Conservation (phyloP, 2,888 invertebrate genomes). For the Orchestes rusci region DNA sequence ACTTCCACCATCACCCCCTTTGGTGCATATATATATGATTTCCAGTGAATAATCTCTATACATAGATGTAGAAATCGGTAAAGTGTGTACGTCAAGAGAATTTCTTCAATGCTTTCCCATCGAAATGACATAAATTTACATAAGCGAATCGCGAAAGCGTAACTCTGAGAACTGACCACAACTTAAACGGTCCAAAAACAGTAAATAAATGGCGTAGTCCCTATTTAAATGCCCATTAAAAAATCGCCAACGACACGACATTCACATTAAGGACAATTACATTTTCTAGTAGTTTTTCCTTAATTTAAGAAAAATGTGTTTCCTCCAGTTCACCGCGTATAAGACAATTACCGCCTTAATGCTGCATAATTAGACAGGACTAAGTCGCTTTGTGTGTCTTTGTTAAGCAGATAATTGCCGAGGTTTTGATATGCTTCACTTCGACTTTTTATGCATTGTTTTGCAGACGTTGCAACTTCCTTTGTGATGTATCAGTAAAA, state of each 20-base stretch:
- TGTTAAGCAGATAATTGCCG: constrained; percentile 21
- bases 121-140: too few species aligned
- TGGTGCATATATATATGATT: too few species aligned
- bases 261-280: constrained; percentile 39
- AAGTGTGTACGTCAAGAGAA: too few species aligned
- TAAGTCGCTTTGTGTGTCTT: constrained; percentile 23
- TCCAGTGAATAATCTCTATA: too few species aligned
- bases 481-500: too few species aligned
- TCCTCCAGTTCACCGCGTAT: constrained; percentile 29
- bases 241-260: constrained; percentile 31
- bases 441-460: too few species aligned
- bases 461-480: too few species aligned
- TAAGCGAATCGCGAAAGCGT: constrained; percentile 1
- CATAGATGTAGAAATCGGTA: too few species aligned
- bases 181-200: constrained; percentile 9
- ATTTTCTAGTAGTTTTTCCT: constrained; percentile 36
- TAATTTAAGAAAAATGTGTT: constrained; percentile 28
- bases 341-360: constrained; percentile 16
- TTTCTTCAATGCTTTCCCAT: too few species aligned
- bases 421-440: too few species aligned
- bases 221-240: constrained; percentile 19
- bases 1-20: too few species aligned
- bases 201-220: constrained; percentile 21
- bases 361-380: constrained; percentile 18
- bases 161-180: background rate